A percentile compares a stretch with the other conserved stretches of the same genome.
phyloP scores from a whole-genome alignment of 1,140 invertebrate species.

The Ridgeia piscesae region DNA sequence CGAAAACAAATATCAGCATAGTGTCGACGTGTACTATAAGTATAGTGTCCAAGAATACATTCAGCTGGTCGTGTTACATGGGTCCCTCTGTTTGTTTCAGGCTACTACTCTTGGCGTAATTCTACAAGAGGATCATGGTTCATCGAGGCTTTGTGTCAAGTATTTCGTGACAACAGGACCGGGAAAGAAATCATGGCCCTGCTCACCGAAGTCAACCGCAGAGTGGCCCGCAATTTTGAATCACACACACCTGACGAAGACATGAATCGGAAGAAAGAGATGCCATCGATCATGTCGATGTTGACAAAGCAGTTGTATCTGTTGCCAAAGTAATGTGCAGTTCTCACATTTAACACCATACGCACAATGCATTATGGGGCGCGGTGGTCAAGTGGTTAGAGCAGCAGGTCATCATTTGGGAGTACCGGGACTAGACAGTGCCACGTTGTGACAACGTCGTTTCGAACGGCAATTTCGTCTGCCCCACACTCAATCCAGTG shows the following conservation, averaged over 20 bases:
- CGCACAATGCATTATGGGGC: too few species aligned
- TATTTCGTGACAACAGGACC: conserved; percentile 68
- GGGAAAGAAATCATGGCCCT: conserved; percentile 81
- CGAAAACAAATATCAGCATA: too few species aligned
- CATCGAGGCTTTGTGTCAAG: conserved; percentile 84
- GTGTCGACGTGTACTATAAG: too few species aligned
- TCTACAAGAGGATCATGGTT: conserved; percentile 88
- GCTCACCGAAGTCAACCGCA: conserved; percentile 83
- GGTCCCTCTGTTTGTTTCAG: conserved; percentile 59
- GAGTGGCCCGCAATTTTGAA: conserved; percentile 87
- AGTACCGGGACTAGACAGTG: too few species aligned
- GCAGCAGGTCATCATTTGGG: too few species aligned
- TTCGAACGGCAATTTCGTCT: too few species aligned
- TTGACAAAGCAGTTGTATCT: conserved; percentile 72
- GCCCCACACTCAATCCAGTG: too few species aligned
- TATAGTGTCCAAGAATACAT: too few species aligned
- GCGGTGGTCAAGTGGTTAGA: too few species aligned
- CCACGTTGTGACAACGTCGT: too few species aligned
- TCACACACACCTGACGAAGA: conserved; percentile 78
- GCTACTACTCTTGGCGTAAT: conserved; percentile 93
- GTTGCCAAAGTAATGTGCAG: background rate
- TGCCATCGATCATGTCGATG: conserved; percentile 91
- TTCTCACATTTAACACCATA: too few species aligned
- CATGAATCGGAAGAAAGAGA: conserved; percentile 93
- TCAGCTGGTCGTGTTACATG: too few species aligned